phyloP scores from a whole-genome alignment of 2,888 invertebrate genomes.

The Oscheius sp. region DNA sequence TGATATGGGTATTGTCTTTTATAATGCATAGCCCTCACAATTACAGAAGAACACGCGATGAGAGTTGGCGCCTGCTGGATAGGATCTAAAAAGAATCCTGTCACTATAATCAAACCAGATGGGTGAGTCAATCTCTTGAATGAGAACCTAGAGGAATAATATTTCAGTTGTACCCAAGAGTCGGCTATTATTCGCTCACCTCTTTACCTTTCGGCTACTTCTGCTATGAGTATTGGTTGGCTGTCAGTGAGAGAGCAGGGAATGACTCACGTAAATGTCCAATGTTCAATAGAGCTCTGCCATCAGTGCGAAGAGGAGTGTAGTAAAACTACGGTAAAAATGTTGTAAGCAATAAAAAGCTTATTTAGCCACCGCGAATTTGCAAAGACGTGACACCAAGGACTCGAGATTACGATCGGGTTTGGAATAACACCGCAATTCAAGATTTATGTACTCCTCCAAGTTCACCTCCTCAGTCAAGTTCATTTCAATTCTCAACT shows the following conservation, averaged over 20 bases:
- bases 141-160: neutral
- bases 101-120: slow-evolving; percentile 38
- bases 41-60: slow-evolving; percentile 53
- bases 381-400: slow-evolving; percentile 11
- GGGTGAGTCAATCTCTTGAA: slow-evolving; percentile 21
- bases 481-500: no score
- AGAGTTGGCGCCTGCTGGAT: slow-evolving; percentile 50
- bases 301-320: slow-evolving; percentile 45
- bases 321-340: slow-evolving; percentile 40
- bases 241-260: slow-evolving; percentile 43
- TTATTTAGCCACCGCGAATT: slow-evolving; percentile 7
- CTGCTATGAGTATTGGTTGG: slow-evolving; percentile 47
- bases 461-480: neutral
- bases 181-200: slow-evolving; percentile 47
- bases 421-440: neutral
- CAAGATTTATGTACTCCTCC: slow-evolving; percentile 10
- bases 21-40: neutral
- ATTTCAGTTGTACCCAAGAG: slow-evolving; percentile 42
- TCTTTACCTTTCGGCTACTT: slow-evolving; percentile 36
- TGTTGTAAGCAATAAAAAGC: neutral
- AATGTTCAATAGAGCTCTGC: slow-evolving; percentile 44
- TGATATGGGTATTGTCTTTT: slow-evolving; percentile 35
- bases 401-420: neutral
- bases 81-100: slow-evolving; percentile 44
- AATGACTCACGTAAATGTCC: slow-evolving; percentile 46